Evolutionary conservation across 2,888 invertebrate genomes (phyloP), one percentile per base, ranked within the genome.

Genomic region (Tupiocoris notatus): DNA sequence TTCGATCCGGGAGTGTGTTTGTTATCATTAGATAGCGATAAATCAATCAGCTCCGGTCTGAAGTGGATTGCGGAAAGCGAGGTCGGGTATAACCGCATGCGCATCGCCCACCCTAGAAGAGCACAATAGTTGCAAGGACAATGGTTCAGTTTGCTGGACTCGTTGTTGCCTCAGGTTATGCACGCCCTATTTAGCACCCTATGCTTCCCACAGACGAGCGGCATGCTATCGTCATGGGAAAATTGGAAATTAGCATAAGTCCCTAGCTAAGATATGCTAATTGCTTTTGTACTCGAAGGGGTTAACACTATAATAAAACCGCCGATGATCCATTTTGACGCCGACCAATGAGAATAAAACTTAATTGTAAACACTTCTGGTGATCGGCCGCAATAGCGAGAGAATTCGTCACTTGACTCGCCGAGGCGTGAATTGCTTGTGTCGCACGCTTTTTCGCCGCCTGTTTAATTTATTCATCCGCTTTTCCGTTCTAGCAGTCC

Each of bases 1-100:
- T 39, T 12, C 39, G 39, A 7, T 39, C 39, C 39, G 12, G n/a
- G 39, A 6, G 59, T n/a, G 59, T 12, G 70, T 59, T 59, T 70
- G 70, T 59, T 70, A 70, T 70, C 70, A 23, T 70, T 24, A 58
- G 23, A n/a, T 24, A 9, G 70, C 70, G 70, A 70, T 70, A 59
- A 70, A 70, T 70, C 59, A 70, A 70, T 70, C 59, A 57, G 56
- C 18, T 3, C 39, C 39, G 39, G 3, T 12, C 39, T 39, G 6
- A 39, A 39, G 39, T 39, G 39, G 39, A 7, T 39, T 39, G 39
- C 6, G 39, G 39, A 39, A 39, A 39, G 6, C 39, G 39, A 39
- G 39, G 39, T 3, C 6, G 3, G 39, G 39, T n/a, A n/a, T n/a
- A n/a, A n/a, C n/a, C n/a, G n/a, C n/a, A n/a, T n/a, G n/a, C n/a